Base-by-base conservation (phyloP, 1,140 invertebrate species). In the Drosophila lini region DNA sequence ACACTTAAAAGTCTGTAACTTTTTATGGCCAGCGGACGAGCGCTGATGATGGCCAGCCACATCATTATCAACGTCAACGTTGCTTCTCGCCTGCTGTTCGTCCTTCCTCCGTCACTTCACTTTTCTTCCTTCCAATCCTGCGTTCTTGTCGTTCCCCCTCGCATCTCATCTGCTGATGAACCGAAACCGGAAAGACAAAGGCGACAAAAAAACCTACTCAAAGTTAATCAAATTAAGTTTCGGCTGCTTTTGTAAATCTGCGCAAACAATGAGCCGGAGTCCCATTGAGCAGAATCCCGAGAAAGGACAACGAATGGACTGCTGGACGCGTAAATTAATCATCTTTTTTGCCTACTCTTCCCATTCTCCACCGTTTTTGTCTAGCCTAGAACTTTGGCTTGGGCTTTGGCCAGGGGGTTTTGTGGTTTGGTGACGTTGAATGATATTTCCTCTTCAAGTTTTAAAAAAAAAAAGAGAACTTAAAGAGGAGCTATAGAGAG, bases 201-300 rank as follows among this genome's bases (percentile, higher is more conserved):
- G 34, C 62, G 69, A 48, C 47, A 44, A 48, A 77, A 76, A 68
- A 65, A 74, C 71, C 79, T 80, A 80, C 79, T 82, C 69, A 76
- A 81, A 82, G 79, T 88, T 88, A 86, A 86, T 86, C 83, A 86
- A 86, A 86, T 86, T 86, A 88, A 88, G 82, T 88, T 88, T 88
- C 68, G 71, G 67, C 56, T 62, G 71, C 47, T 78, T 73, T 77
- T 70, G 80, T 71, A 65, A 65, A 77, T 77, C 79, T 74, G 44
- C 45, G 82, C 64, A 61, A 86, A 81, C 78, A 86, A 88, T 58
- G 69, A 59, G 52, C 47, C 48, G 22, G 42, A 50, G 28, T 47
- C 64, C 19, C 63, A 70, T 38, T 47, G 67, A 47, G 59, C 7
- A 41, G 32, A 40, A 19, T 28, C 47, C 34, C 44, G 15, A 19